A percentile compares a stretch with the other conserved stretches of the same genome.
These are phyloP conservation scores for Protosalanx chinensis DNA, from an alignment of 2,797 vertebrate species.

Conservation along the genomic window DNA sequence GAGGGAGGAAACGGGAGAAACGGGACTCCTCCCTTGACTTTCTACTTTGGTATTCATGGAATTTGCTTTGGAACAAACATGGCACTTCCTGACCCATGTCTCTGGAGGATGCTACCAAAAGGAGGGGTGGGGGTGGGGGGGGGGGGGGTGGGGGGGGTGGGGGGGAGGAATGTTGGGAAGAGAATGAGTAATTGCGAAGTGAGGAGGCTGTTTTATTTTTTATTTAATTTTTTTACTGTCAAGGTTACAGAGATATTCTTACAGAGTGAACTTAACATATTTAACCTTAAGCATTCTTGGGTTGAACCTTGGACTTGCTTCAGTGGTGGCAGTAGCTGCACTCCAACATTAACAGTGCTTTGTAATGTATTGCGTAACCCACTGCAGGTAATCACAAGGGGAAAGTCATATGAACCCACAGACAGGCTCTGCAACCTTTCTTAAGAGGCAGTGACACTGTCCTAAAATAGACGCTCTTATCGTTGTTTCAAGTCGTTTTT, in stretches of 20 bases:
- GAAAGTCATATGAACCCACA: background rate
- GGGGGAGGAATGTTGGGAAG: conserved; percentile 29
- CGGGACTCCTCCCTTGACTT: conserved; percentile 61
- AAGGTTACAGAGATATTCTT: background rate
- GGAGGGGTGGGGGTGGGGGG: conserved; percentile 5
- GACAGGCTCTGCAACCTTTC: background rate
- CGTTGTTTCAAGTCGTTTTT: background rate
- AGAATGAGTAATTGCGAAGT: background rate
- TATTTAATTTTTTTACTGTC: background rate
- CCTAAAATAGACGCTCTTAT: background rate
- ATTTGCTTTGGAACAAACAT: conserved; percentile 78
- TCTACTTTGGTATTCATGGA: conserved; percentile 79
- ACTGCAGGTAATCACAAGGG: background rate
- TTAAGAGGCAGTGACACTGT: too few relatives aligned
- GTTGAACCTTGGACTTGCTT: background rate
- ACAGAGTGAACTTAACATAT: background rate
- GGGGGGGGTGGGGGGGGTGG: conserved; percentile 10
- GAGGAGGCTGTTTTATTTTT: background rate
- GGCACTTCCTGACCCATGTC: conserved; percentile 72
- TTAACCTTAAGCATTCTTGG: background rate
- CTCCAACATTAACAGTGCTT: background rate
- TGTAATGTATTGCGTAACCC: background rate
- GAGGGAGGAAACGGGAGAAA: conserved; percentile 49
- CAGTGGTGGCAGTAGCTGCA: background rate
- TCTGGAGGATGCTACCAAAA: conserved; percentile 47